Evolutionary conservation across 2,888 invertebrate genomes (phyloP), one percentile per base, ranked within the genome.

Genomic region (Leptarthrus brevirostris): DNA sequence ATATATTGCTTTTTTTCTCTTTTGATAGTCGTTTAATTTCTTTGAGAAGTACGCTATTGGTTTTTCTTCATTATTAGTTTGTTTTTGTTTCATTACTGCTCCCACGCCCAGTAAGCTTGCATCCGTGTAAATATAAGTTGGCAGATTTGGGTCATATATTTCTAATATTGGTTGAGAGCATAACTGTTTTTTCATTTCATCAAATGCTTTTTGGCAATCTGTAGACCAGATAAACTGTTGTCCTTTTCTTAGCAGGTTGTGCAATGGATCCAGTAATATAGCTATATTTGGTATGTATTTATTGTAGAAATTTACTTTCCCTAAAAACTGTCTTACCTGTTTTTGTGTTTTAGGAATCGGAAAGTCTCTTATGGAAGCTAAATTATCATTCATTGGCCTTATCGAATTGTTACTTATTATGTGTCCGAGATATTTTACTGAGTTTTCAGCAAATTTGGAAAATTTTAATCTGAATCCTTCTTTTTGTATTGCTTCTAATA

Each of bases 401-500:
- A 77, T 49, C 49, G 75, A 73, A 54, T 76, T 76, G 49, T 77
- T 69, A 30, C 69, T 34, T 49, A 78, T 77, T 34, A 75, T 77
- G 72, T 77, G 77, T 8, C 77, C 78, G 16, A 77, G 70, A 47
- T 76, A 77, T 76, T 78, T 72, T 47, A 77, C 71, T 14, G 22
- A 20, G n/a, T 64, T 8, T 22, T 18, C 16, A 30, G 69, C 69
- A 49, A 69, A 77, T 73, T 73, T 73, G 14, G 64, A 73, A 26
- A 77, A 73, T 75, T 77, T 78, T 30, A 78, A 54, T 53, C 76
- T 75, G 36, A 76, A 77, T 3, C 76, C 76, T 76, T 78, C 76
- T 49, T 58, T 75, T 58, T 24, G 52, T 74, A 76, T 77, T 70
- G 76, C 74, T 73, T 78, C 73, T 30, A 78, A 70, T 47, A 77